Base-by-base conservation (phyloP, 2,113 vertebrate species). In the Eurypyga helias region DNA sequence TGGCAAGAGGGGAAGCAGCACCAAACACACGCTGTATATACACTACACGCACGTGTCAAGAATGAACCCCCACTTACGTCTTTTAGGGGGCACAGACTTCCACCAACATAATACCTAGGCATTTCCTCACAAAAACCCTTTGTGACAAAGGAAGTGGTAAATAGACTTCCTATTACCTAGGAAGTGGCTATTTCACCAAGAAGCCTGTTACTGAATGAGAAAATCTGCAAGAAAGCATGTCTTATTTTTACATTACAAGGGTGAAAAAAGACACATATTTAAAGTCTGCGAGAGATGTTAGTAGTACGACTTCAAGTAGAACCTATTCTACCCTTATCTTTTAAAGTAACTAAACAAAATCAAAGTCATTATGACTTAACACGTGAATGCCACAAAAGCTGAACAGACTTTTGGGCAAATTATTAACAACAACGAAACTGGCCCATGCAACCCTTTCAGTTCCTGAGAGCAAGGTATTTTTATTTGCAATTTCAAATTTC, bases 401-500 rank as follows among this genome's bases (percentile, higher is more conserved):
- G 38, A 87, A 45, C 8, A 48, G 31, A 57, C 46, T 72, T 89
- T 31, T 36, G 18, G 43, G 29, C 9, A 69, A 83, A 67, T n/a
- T 58, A 91, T 21, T 83, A 76, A 33, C 15, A 87, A 51, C 38
- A 89, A 48, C 54, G 15, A 66, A 88, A 57, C 11, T 60, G 38
- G 15, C 48, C 17, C 6, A 87, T 24, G 46, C 52, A 54, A 62
- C 55, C 48, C 58, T 77, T 67, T 51, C 60, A 65, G 49, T 29
- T 88, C 28, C 94, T 78, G 82, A 94, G 71, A 97, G 61, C 72
- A 89, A 91, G 31, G 48, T 54, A 76, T 61, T 82, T 91, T 82
- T 21, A 83, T 4, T 36, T 4, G 2, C 21, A 72, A 71, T 14
- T 89, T 72, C 20, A 26, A 11, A 49, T 72, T 85, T 87, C 9